Conservation (phyloP, 1,140 invertebrate genomes). For the Sipha flava region DNA sequence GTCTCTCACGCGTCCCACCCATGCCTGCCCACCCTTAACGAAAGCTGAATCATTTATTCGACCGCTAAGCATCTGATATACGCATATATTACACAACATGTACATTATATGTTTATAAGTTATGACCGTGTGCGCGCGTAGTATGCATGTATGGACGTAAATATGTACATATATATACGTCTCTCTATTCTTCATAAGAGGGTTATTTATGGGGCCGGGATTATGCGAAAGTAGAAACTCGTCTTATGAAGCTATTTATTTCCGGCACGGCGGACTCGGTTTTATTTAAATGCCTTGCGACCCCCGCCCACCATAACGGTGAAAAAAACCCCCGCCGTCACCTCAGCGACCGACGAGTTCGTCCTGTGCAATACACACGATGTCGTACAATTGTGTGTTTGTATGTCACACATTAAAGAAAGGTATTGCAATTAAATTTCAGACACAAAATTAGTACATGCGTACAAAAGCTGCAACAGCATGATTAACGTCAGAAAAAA, state of each 20-base stretch:
- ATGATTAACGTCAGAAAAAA: too few species aligned
- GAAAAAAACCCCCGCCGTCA: too few species aligned
- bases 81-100: background rate
- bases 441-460: too few species aligned
- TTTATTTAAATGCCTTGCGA: conserved; percentile 20
- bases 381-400: too few species aligned
- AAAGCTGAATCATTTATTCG: conserved; percentile 28
- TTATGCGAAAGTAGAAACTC: conserved; percentile 22
- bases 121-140: background rate
- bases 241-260: conserved; percentile 32
- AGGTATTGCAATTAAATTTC: too few species aligned
- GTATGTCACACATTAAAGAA: too few species aligned
- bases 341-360: background rate
- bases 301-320: too few species aligned
- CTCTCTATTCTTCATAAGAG: conserved; percentile 16
- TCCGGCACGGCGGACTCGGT: conserved; percentile 23
- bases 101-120: background rate
- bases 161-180: background rate
- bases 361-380: too few species aligned
- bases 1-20: too few species aligned
- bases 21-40: too few species aligned
- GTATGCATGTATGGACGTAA: too few species aligned
- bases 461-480: too few species aligned
- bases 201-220: conserved; percentile 28
- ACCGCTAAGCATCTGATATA: background rate